Base-by-base conservation (phyloP, 2,888 invertebrate species). In the Temnothorax rugatulus region DNA sequence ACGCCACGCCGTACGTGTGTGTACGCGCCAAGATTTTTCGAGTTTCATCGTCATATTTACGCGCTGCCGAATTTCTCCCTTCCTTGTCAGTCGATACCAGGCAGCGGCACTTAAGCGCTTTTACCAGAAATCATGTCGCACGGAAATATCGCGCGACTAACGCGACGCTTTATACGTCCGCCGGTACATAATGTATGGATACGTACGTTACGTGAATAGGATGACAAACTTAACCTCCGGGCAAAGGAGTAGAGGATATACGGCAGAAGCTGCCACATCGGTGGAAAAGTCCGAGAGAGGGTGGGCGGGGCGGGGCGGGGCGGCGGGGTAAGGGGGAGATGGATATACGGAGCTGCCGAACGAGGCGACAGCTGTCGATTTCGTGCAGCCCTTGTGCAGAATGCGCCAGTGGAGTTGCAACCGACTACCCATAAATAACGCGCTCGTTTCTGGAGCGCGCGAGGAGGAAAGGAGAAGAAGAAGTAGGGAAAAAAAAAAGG, bases 361-460 rank as follows among this genome's bases (percentile, higher is more conserved):
- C 88, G 86, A 87, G 90, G 90, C 91, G 93, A 93, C 93, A 93
- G 93, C 92, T 93, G 93, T 93, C 93, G 93, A 93, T 93, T 93
- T 90, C 87, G 89, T 90, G 89, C 90, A 87, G 87, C 73, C 88
- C 89, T 87, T 84, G 91, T 89, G 88, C 90, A 90, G 90, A 91
- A 90, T 91, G 90, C 88, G 87, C 90, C 86, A 86, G 86, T 86
- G 82, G 88, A 91, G 89, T 89, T 88, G 91, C 91, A 91, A 90
- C 89, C 89, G 90, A 90, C 92, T 88, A 87, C 71, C 91, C 93
- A 93, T 93, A 93, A 93, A 93, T 93, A 93, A 93, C 91, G 87
- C 84, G 89, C 87, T 88, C 88, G 92, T 91, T 92, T 93, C 91
- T 90, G 89, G 90, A 88, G 88, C 89, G 81, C 50, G 61, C 75